These are phyloP conservation scores for Athalia circularis DNA, from an alignment of 2,888 invertebrate genomes.

Conservation along the genomic window DNA sequence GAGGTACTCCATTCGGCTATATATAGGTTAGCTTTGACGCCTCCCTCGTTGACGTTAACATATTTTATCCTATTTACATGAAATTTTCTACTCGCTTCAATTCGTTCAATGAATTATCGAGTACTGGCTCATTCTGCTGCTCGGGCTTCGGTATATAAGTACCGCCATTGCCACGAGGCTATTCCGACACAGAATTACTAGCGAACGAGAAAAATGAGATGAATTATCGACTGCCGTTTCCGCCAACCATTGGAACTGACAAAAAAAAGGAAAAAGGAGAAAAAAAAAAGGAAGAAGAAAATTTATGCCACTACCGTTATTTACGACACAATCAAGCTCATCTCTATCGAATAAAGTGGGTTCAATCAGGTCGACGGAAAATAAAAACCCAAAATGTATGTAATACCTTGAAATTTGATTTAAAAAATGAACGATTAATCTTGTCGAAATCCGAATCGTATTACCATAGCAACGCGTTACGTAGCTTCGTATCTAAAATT, in stretches of 20 bases:
- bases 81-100: background rate
- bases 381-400: no score
- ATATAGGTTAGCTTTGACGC: background rate
- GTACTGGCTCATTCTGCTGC: background rate
- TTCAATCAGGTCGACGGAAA: no score
- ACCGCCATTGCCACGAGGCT: background rate
- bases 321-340: background rate
- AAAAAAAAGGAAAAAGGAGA: background rate
- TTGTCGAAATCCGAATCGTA: no score
- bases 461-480: no score
- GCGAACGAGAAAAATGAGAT: no score
- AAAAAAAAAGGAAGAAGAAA: background rate
- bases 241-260: background rate
- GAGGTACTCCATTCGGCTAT: no score
- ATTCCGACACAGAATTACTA: background rate
- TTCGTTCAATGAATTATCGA: constrained; percentile 25
- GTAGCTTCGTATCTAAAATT: no score
- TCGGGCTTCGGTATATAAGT: background rate
- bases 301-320: constrained; percentile 5
- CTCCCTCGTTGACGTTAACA: constrained; percentile 5
- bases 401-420: no score
- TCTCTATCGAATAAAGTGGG: no score
- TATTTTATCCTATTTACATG: constrained; percentile 23
- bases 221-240: background rate
- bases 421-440: no score